Evolutionary conservation across 2,113 vertebrate species (phyloP).

Genomic region (Poeciliopsis retropinna): DNA sequence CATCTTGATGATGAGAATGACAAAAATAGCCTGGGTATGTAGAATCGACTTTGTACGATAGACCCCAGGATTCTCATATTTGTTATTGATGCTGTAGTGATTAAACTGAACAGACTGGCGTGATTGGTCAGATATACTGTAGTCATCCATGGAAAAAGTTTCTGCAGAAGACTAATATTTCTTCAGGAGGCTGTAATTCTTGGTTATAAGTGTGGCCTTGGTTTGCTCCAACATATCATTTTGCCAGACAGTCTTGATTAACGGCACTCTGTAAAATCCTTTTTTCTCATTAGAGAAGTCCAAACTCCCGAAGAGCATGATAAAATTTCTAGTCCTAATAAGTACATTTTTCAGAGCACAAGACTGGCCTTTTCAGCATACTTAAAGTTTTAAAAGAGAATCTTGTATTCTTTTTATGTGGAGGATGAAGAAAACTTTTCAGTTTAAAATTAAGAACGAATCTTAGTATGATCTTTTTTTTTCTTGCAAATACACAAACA

Average conservation of each 20-base stretch:
- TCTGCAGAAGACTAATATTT: neutral
- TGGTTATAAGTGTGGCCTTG: slow-evolving; percentile 1
- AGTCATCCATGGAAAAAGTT: neutral
- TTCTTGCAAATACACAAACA: too few relatives aligned
- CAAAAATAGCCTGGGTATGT: neutral
- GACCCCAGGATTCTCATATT: neutral
- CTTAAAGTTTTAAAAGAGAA: too few relatives aligned
- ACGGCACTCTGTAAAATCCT: neutral
- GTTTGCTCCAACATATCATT: neutral
- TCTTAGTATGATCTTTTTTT: too few relatives aligned
- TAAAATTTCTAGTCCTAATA: too few relatives aligned
- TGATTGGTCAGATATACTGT: neutral
- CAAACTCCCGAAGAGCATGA: too few relatives aligned
- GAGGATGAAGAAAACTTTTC: too few relatives aligned
- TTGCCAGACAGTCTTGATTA: neutral
- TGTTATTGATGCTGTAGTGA: neutral
- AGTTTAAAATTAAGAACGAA: too few relatives aligned
- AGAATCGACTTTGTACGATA: neutral
- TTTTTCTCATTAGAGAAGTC: neutral
- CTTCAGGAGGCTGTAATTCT: slow-evolving; percentile 6
- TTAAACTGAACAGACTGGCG: neutral
- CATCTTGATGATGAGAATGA: neutral
- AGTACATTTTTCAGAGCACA: too few relatives aligned
- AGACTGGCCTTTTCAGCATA: too few relatives aligned
- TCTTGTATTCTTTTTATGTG: too few relatives aligned